Evolutionary conservation across 2,113 vertebrate species (phyloP), one percentile per base, ranked within the genome.

Genomic region (Scomber colias): DNA sequence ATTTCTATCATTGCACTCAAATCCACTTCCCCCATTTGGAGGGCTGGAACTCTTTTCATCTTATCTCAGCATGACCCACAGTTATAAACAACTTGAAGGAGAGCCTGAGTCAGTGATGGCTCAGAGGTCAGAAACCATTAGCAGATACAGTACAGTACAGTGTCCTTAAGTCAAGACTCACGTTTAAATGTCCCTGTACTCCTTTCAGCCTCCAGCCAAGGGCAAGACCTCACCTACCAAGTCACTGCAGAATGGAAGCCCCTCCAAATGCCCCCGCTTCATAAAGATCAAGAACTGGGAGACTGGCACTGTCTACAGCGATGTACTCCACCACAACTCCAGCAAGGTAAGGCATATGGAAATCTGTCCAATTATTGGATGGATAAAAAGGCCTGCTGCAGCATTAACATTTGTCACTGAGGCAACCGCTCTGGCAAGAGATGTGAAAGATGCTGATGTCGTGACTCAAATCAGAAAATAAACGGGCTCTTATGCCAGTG

Each of bases 221-320:
- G 96, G 91, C 27, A 93, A 63, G 64, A 93, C 94, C 77, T 98
- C 98, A 0, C 97, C 97, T 0, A 92, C 93, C 0, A 98, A 95
- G 93, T 93, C 68, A 0, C 14, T 93, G 9, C 91, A 82, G 80
- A 97, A 98, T 0, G 97, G 95, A 60, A 99, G 98, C 75, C 98
- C 98, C 21, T 96, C 97, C 87, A 98, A 98, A 86, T 97, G 97
- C 81, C 97, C 98, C 0, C 96, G 96, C 12, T 99, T 97, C 62
- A 92, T 98, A 79, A 99, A 98, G 84, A 93, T 99, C 88, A 98
- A 95, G 92, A 99, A 99, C 94, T 99, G 97, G 98, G 98, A 99
- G 92, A 97, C 94, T 0, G 96, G 96, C 0, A 93, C 93, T 0
- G 67, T 97, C 70, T 96, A 97, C 81, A 97, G 90, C 0, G 98